Percentiles rank a stretch among this genome's conserved stretches.
phyloP scores from a whole-genome alignment of 2,888 invertebrate species.

The Dichetophora obliterata region DNA sequence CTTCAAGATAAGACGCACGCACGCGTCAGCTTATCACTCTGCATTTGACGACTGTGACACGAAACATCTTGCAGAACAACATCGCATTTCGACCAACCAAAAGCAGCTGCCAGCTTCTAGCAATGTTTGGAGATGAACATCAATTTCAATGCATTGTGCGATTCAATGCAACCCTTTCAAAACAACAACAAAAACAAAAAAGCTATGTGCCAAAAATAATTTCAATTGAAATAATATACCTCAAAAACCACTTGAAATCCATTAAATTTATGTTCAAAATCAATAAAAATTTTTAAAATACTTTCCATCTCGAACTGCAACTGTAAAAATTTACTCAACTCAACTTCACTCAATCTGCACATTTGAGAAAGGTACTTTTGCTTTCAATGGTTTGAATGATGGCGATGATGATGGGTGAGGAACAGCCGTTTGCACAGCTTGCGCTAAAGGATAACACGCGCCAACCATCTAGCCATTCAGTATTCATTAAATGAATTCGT shows the following conservation, averaged over 20 bases:
- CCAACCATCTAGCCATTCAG: not conserved
- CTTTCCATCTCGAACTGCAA: conserved; percentile 35
- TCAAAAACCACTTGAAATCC: conserved; percentile 52
- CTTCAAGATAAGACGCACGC: not conserved
- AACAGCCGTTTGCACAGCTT: not conserved
- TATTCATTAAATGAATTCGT: not conserved
- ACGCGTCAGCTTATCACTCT: not conserved
- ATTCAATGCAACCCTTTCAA: conserved; percentile 6
- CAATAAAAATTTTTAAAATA: conserved; percentile 46
- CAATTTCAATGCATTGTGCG: conserved; percentile 8
- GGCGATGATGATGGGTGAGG: not conserved
- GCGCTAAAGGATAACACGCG: conserved; percentile 24
- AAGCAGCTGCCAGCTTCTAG: conserved; percentile 20
- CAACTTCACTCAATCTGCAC: not conserved
- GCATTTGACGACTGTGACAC: not conserved
- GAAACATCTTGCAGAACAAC: not conserved
- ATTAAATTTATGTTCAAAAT: conserved; percentile 51
- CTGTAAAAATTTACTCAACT: conserved; percentile 23
- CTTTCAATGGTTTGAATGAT: not conserved
- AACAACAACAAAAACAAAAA: not conserved
- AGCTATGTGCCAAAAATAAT: conserved; percentile 13
- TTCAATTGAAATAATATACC: conserved; percentile 21
- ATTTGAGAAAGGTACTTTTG: not conserved
- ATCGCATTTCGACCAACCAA: not conserved
- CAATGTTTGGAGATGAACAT: not conserved